Conservation (phyloP, 2,888 invertebrate genomes). For the Malacosoma neustria region DNA sequence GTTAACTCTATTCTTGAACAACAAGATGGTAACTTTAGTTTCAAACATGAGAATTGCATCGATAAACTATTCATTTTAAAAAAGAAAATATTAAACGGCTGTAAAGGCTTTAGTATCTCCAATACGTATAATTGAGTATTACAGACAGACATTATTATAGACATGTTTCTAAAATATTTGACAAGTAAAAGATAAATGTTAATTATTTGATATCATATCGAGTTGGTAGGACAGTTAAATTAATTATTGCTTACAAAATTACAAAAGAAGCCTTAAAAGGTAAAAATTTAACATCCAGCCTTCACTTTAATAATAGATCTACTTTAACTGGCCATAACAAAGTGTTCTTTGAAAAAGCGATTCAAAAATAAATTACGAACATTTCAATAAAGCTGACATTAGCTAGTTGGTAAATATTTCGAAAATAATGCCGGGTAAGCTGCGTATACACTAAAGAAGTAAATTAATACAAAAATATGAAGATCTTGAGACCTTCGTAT, state of each 20-base stretch:
- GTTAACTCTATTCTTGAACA: constrained; percentile 61
- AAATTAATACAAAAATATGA: constrained; percentile 58
- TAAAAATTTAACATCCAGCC: constrained; percentile 43
- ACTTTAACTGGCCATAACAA: constrained; percentile 69
- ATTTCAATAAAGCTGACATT: constrained; percentile 14
- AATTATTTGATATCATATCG: no score
- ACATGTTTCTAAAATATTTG: no score
- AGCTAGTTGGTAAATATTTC: constrained; percentile 13
- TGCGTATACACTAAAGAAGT: constrained; percentile 48
- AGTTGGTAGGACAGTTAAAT: no score
- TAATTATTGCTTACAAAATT: no score
- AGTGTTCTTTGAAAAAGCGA: constrained; percentile 34
- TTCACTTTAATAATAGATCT: constrained; percentile 55
- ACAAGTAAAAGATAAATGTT: no score
- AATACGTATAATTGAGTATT: constrained; percentile 45
- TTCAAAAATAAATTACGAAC: constrained; percentile 38
- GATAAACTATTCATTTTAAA: constrained; percentile 19
- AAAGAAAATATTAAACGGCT: constrained; percentile 13
- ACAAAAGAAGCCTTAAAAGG: constrained; percentile 29
- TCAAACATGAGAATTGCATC: constrained; percentile 38
- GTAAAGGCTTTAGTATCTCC: constrained; percentile 15
- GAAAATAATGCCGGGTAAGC: constrained; percentile 39
- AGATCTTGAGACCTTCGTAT: constrained; percentile 39
- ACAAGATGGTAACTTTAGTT: constrained; percentile 69
- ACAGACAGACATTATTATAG: constrained; percentile 17